Evolutionary conservation across 1,140 invertebrate genomes (phyloP), one percentile per base, ranked within the genome.

Genomic region (Trichonephila clavipes): DNA sequence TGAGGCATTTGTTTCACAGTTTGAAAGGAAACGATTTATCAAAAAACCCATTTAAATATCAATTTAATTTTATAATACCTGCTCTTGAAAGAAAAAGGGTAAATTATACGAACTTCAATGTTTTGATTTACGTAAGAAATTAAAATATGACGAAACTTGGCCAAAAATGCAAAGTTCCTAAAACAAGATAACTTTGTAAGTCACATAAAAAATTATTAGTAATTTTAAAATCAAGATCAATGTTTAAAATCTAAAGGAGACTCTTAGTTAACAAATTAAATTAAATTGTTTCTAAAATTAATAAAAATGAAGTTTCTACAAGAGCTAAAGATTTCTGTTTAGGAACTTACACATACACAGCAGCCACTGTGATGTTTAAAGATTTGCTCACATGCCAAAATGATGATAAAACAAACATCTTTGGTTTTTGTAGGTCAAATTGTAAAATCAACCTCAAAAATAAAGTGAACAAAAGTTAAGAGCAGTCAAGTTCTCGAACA

Each of bases 261-360:
- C 61, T 85, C 21, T 24, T 24, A 85, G 58, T 21, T 83, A 2
- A n/a, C n/a, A 59, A 0, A 19, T n/a, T 51, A 59, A 59, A 59
- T 19, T 61, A 28, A 59, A 59, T n/a, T 12, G n/a, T 4, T 34
- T 59, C 59, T 18, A 64, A 88, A 77, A 77, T 89, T 66, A 72
- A 28, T 28, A 24, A 77, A 58, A 72, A 89, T 10, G 19, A 51
- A 89, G 88, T 44, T 77, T 44, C 66, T 89, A 89, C 66, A 90
- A 19, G 64, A 7, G 61, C 86, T 61, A 89, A 28, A 87, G 40
- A 90, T 40, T 82, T 92, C 82, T 92, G 62, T 59, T 72, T 92
- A 92, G 90, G 90, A 92, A 92, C 90, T 92, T 92, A 62, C 82
- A 85, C 62, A 92, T n/a, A 44, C 90, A 83, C 82, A 92, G 90